Evolutionary conservation across 2,797 vertebrate genomes (phyloP).

Genomic region (Gymnothorax reevesii): DNA sequence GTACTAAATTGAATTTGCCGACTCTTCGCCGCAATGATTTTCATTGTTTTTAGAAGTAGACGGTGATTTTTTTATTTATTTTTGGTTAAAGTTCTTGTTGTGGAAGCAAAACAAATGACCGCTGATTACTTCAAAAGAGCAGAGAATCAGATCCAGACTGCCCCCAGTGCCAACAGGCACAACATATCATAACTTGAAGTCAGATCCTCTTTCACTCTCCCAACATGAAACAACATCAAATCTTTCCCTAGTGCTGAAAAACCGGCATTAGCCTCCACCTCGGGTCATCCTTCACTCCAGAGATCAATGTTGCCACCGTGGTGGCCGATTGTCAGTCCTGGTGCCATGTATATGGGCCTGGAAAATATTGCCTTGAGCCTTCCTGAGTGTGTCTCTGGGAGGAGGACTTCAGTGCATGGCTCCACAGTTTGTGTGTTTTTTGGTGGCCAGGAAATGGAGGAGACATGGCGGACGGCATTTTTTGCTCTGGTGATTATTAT

Average conservation of each 20-base stretch:
- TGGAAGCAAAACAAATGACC: constrained; percentile 17
- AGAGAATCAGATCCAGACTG: background rate
- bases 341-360: background rate
- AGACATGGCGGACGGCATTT: background rate
- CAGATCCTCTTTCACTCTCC: background rate
- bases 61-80: background rate
- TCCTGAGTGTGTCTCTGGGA: background rate
- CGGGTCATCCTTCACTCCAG: background rate
- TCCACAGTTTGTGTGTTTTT: background rate
- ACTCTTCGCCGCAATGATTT: background rate
- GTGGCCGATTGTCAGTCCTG: background rate
- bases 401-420: background rate
- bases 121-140: background rate
- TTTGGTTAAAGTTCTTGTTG: background rate
- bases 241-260: background rate
- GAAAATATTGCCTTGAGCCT: background rate
- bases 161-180: constrained; percentile 1
- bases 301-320: background rate
- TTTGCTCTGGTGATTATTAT: background rate
- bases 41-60: background rate
- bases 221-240: background rate
- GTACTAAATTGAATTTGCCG: background rate
- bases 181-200: constrained; percentile 1
- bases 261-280: background rate
- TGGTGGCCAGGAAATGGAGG: background rate